These are phyloP conservation scores for Invenusta paracnida DNA, from an alignment of 2,888 invertebrate species.

Conservation along the genomic window DNA sequence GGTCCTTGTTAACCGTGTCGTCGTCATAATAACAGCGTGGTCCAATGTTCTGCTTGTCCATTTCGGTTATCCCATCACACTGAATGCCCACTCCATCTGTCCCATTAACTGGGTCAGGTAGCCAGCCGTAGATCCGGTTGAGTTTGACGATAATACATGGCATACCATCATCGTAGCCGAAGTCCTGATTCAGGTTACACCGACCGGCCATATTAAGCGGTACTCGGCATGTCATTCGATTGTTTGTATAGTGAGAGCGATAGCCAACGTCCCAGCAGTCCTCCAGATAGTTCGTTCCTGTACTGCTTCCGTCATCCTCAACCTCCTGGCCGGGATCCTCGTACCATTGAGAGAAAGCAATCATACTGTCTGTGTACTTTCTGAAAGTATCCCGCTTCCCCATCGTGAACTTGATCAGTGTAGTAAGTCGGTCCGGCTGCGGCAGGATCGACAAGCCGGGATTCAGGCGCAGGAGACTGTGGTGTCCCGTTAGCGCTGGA, in stretches of 20 bases:
- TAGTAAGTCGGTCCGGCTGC: not conserved
- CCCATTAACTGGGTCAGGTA: slow-evolving; percentile 31
- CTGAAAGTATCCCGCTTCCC: slow-evolving; percentile 2
- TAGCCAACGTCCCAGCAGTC: too few relatives aligned
- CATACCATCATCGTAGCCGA: slow-evolving; percentile 37
- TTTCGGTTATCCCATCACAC: slow-evolving; percentile 39
- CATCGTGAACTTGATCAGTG: not conserved
- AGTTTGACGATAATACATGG: slow-evolving; percentile 35
- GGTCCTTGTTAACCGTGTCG: not conserved
- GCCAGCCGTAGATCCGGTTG: slow-evolving; percentile 42
- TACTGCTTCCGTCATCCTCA: too few relatives aligned
- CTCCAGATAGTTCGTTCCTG: too few relatives aligned
- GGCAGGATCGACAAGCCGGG: slow-evolving; percentile 3
- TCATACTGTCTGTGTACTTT: not conserved
- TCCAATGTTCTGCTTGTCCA: slow-evolving; percentile 32
- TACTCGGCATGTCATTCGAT: too few relatives aligned
- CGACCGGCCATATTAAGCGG: too few relatives aligned
- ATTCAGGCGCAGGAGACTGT: not conserved
- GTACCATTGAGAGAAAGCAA: not conserved
- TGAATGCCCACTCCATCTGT: slow-evolving; percentile 25
- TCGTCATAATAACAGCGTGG: slow-evolving; percentile 39
- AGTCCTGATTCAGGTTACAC: slow-evolving; percentile 14
- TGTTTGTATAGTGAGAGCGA: too few relatives aligned
- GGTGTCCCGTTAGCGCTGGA: slow-evolving; percentile 12
- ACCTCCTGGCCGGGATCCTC: too few relatives aligned